Conservation (phyloP, 2,888 invertebrate species). For the Lamellibrachia columna region DNA sequence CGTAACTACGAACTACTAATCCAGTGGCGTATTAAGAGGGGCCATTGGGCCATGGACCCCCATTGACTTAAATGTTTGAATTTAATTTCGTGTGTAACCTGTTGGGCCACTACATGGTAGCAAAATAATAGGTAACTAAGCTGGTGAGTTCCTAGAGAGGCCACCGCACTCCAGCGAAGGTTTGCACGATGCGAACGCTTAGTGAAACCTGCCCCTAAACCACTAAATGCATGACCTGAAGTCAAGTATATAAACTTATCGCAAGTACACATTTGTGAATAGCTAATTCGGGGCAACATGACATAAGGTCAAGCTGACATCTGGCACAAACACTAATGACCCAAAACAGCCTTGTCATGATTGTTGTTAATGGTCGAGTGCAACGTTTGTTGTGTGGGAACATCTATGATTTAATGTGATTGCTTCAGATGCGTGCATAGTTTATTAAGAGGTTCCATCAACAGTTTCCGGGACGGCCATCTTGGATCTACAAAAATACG, state of each 20-base stretch:
- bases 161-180: too few relatives aligned
- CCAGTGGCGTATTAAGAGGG: too few relatives aligned
- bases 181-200: too few relatives aligned
- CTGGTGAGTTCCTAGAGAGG: too few relatives aligned
- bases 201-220: too few relatives aligned
- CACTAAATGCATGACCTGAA: background rate
- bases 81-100: too few relatives aligned
- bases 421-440: background rate
- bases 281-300: background rate
- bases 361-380: background rate
- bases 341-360: background rate
- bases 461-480: background rate
- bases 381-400: background rate
- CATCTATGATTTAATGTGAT: background rate
- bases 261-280: background rate
- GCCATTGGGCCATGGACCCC: too few relatives aligned
- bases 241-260: background rate
- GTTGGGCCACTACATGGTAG: too few relatives aligned
- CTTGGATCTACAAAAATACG: background rate
- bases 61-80: too few relatives aligned
- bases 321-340: background rate
- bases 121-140: too few relatives aligned
- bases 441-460: background rate
- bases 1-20: too few relatives aligned
- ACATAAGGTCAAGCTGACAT: background rate